Conservation (phyloP, 2,797 vertebrate genomes). For the Chrysocyon brachyurus region DNA sequence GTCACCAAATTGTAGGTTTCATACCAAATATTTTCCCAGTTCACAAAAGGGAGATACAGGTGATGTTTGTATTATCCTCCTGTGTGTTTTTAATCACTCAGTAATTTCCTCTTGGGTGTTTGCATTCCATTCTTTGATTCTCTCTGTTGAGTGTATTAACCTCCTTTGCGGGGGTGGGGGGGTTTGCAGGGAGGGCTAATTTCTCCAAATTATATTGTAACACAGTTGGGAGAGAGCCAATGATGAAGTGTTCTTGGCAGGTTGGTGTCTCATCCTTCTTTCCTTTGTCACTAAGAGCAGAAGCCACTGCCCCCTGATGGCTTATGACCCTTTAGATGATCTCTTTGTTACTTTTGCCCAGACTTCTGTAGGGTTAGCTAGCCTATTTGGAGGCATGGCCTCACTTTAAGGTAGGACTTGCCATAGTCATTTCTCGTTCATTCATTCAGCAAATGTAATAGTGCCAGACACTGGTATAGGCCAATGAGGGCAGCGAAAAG, state of each 20-base stretch:
- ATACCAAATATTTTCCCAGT: background rate
- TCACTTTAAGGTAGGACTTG: background rate
- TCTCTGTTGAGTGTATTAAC: slow-evolving; percentile 31
- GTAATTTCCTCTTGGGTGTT: slow-evolving; percentile 62
- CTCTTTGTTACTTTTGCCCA: background rate
- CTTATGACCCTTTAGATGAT: background rate
- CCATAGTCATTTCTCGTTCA: background rate
- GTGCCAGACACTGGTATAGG: background rate
- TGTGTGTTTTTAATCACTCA: slow-evolving; percentile 44
- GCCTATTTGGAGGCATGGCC: background rate
- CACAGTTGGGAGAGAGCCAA: background rate
- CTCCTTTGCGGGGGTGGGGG: background rate
- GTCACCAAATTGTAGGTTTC: slow-evolving; percentile 63
- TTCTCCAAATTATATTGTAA: slow-evolving; percentile 64
- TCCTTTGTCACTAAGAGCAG: background rate
- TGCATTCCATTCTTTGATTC: slow-evolving; percentile 62
- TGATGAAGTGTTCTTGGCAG: background rate
- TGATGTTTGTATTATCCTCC: slow-evolving; percentile 49
- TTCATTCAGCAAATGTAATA: background rate
- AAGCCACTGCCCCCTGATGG: background rate
- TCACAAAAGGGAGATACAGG: slow-evolving; percentile 27
- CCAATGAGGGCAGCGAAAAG: background rate
- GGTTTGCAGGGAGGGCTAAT: slow-evolving; percentile 38
- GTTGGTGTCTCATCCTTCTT: slow-evolving; percentile 9
- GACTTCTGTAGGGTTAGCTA: background rate